phyloP scores from a whole-genome alignment of 2,888 invertebrate genomes.

The Himalopsyche kuldschensis region DNA sequence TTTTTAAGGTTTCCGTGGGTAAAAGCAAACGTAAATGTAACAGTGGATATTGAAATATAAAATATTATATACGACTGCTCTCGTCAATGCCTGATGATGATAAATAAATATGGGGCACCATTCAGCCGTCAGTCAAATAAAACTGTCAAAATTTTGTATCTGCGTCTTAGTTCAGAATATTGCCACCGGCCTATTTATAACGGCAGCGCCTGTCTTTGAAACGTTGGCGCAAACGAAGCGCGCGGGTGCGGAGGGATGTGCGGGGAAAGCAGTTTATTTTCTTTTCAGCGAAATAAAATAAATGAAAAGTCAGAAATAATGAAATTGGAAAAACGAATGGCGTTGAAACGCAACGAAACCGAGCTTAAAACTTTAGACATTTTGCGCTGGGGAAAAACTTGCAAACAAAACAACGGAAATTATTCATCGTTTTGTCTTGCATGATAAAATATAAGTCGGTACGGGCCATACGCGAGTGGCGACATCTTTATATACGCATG shows the following conservation, averaged over 20 bases:
- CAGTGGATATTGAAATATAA: too few species aligned
- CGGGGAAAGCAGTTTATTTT: neutral
- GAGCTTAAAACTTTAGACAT: neutral
- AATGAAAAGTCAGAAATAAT: neutral
- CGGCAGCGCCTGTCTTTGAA: neutral
- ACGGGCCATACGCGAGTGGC: too few species aligned
- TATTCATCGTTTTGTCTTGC: neutral
- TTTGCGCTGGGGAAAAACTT: neutral
- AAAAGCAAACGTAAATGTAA: too few species aligned
- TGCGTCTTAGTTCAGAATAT: neutral
- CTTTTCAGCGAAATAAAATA: neutral
- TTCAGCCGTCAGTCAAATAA: too few species aligned
- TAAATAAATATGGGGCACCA: too few species aligned
- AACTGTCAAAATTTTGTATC: neutral
- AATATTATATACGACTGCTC: too few species aligned
- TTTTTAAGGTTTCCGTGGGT: too few species aligned
- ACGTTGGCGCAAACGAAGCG: neutral
- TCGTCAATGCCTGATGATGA: too few species aligned
- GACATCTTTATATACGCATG: too few species aligned
- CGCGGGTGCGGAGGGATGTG: neutral
- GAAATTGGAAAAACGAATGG: neutral
- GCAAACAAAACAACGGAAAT: neutral
- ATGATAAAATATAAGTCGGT: too few species aligned
- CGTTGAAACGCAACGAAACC: neutral
- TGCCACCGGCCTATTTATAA: neutral